Evolutionary conservation across 2,888 invertebrate species (phyloP).

Genomic region (Apeira syringaria): DNA sequence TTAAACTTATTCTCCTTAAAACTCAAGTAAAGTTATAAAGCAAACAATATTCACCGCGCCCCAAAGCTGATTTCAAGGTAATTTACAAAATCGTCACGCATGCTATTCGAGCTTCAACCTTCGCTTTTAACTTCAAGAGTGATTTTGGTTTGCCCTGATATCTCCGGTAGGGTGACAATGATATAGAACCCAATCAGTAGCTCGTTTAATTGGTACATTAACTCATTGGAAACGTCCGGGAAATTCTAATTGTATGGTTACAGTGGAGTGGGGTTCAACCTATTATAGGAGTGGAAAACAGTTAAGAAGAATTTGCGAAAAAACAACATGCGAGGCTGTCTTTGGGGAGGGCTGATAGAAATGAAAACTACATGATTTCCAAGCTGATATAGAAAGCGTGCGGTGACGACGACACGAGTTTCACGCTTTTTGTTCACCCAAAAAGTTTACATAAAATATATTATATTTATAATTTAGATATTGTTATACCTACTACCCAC

Average conservation of each 20-base stretch:
- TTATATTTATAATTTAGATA: no score
- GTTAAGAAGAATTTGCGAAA: no score
- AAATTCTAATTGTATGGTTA: conserved; percentile 44
- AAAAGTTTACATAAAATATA: no score
- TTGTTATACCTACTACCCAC: no score
- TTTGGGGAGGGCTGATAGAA: no score
- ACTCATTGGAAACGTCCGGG: conserved; percentile 47
- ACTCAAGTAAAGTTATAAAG: conserved; percentile 2
- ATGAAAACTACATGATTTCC: no score
- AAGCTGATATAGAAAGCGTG: no score
- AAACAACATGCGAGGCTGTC: no score
- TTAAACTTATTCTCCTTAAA: neutral
- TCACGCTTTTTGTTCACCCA: no score
- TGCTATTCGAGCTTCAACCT: conserved; percentile 1
- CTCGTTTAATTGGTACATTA: conserved; percentile 47
- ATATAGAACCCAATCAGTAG: conserved; percentile 49
- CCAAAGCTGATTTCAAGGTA: conserved; percentile 19
- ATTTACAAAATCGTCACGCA: neutral
- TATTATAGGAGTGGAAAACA: conserved; percentile 15
- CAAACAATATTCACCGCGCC: conserved; percentile 11
- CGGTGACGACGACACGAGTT: no score
- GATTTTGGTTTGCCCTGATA: conserved; percentile 4
- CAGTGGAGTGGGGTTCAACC: conserved; percentile 36
- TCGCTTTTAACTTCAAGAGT: neutral
- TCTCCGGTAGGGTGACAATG: conserved; percentile 39